Conservation (phyloP, 2,797 vertebrate species). For the Hafferia zeledoni region DNA sequence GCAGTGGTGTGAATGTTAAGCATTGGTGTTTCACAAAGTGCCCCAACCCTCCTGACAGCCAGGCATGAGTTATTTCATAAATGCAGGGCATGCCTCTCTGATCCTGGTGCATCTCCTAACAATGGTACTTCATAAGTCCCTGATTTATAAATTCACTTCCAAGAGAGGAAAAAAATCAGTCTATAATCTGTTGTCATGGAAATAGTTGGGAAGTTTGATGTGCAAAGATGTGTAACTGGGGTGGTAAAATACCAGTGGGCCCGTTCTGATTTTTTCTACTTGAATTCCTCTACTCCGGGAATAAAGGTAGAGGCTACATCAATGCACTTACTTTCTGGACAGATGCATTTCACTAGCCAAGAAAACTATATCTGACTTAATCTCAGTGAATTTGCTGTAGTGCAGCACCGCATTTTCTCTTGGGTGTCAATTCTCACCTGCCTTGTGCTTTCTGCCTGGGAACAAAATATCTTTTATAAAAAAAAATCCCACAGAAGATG, state of each 20-base stretch:
- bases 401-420: neutral
- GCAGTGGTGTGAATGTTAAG: slow-evolving; percentile 35
- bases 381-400: neutral
- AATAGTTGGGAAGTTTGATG: slow-evolving; percentile 51
- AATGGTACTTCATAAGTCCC: slow-evolving; percentile 59
- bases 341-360: neutral
- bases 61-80: slow-evolving; percentile 57
- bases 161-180: slow-evolving; percentile 42
- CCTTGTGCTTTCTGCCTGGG: neutral
- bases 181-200: slow-evolving; percentile 68
- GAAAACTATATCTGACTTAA: neutral
- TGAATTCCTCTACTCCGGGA: neutral
- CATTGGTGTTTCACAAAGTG: neutral
- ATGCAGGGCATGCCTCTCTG: slow-evolving; percentile 10
- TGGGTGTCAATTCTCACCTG: neutral
- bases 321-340: neutral
- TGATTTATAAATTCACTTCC: slow-evolving; percentile 62
- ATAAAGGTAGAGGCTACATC: neutral
- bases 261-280: neutral
- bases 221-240: neutral
- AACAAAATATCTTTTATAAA: neutral
- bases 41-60: slow-evolving; percentile 16
- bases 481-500: neutral
- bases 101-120: slow-evolving; percentile 56
- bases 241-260: slow-evolving; percentile 1